These are phyloP conservation scores for Pseudomyrmex gracilis DNA, from an alignment of 1,140 invertebrate species.

Conservation along the genomic window DNA sequence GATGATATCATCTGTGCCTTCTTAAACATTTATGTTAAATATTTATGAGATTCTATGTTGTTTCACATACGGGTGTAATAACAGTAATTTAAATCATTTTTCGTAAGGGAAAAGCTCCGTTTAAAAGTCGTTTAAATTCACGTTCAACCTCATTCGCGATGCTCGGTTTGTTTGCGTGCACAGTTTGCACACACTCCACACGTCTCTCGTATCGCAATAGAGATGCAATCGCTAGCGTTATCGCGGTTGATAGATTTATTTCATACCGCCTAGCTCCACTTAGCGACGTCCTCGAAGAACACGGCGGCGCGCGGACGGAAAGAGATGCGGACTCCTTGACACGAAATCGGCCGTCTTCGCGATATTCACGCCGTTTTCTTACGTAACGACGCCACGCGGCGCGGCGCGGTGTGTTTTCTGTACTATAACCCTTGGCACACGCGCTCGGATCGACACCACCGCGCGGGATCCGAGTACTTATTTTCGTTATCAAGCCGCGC, in stretches of 20 bases:
- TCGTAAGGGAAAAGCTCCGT: too few species aligned
- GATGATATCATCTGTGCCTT: too few species aligned
- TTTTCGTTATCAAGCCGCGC: conserved; percentile 66
- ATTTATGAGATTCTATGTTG: background rate
- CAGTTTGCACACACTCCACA: background rate
- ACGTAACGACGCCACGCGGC: conserved; percentile 7
- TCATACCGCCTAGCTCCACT: conserved; percentile 40
- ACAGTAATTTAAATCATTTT: too few species aligned
- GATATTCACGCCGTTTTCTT: conserved; percentile 22
- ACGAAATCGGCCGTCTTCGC: conserved; percentile 47
- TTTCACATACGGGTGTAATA: too few species aligned
- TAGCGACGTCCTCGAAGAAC: conserved; percentile 47
- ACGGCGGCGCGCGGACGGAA: conserved; percentile 21
- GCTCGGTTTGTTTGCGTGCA: background rate
- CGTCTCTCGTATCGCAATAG: conserved; percentile 17
- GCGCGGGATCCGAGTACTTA: conserved; percentile 57
- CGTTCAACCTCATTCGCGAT: background rate
- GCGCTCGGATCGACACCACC: too few species aligned
- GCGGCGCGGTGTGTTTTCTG: background rate
- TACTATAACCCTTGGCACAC: conserved; percentile 66
- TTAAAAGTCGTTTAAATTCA: background rate
- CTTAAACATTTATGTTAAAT: background rate
- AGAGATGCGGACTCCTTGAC: conserved; percentile 56
- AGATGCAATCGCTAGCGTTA: conserved; percentile 38
- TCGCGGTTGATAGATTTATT: conserved; percentile 54